Conservation (phyloP, 2,797 vertebrate genomes). For the Nannoperca obscura region DNA sequence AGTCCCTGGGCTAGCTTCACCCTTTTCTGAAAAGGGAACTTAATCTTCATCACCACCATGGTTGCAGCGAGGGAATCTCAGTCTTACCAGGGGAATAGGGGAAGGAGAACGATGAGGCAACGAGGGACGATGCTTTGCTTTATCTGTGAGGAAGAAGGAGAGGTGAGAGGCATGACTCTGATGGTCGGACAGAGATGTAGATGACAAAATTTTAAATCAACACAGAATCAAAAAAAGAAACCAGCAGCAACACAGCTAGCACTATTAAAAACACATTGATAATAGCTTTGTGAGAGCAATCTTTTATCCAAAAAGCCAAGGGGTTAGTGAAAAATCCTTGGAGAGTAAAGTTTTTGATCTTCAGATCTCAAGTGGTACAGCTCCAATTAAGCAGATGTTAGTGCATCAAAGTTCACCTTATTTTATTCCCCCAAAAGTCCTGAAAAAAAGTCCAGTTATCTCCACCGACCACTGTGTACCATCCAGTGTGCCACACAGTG, state of each 20-base stretch:
- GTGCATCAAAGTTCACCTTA: conserved; percentile 67
- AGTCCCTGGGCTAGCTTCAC: conserved; percentile 88
- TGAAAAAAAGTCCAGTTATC: conserved; percentile 71
- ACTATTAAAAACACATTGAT: conserved; percentile 7
- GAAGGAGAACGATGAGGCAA: conserved; percentile 63
- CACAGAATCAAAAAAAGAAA: conserved; percentile 19
- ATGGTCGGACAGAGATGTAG: not conserved
- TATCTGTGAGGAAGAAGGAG: conserved; percentile 54
- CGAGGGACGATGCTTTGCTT: conserved; percentile 56
- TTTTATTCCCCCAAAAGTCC: conserved; percentile 66
- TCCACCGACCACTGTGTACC: conserved; percentile 68
- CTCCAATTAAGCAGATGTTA: conserved; percentile 19
- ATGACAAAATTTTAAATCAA: conserved; percentile 3
- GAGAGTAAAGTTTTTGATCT: not conserved
- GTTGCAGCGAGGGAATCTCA: conserved; percentile 58
- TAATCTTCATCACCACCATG: conserved; percentile 90
- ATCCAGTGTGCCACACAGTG: conserved; percentile 81
- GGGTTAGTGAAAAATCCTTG: not conserved
- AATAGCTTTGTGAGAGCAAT: conserved; percentile 1
- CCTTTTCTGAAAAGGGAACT: conserved; percentile 88
- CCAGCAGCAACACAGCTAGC: not conserved
- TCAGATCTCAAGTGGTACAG: conserved; percentile 13
- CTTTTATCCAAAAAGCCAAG: conserved; percentile 4
- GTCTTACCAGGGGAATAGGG: conserved; percentile 70
- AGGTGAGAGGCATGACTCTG: conserved; percentile 45